These are phyloP conservation scores for Rosalia funebris DNA, from an alignment of 2,888 invertebrate species.

Conservation along the genomic window DNA sequence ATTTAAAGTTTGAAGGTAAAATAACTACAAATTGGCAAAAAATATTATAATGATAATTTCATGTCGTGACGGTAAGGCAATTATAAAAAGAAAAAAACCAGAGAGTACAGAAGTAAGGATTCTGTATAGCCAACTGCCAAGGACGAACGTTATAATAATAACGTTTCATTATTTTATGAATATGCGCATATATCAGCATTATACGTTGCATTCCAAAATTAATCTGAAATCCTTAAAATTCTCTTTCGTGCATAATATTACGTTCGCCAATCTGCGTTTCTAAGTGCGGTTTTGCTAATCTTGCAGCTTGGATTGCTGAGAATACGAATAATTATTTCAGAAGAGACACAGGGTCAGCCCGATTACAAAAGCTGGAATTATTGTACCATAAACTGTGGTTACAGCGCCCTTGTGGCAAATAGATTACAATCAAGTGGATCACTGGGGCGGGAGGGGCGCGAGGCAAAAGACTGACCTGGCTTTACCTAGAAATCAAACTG, in stretches of 20 bases:
- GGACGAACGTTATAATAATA: neutral
- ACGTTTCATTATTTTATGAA: neutral
- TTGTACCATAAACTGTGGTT: conserved; percentile 6
- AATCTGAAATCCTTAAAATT: no score
- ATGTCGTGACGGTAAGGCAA: neutral
- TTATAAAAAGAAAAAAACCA: neutral
- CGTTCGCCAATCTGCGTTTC: no score
- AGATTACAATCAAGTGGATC: conserved; percentile 1
- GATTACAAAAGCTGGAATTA: neutral
- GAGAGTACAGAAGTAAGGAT: neutral
- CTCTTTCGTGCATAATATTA: no score
- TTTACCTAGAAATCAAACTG: conserved; percentile 8
- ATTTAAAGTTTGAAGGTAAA: neutral
- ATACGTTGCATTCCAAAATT: no score
- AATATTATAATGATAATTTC: neutral
- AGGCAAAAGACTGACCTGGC: conserved; percentile 6
- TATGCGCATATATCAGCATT: neutral
- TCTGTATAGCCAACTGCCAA: neutral
- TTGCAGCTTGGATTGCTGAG: no score
- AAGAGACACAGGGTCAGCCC: neutral
- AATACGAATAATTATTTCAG: neutral
- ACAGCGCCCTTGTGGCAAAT: neutral
- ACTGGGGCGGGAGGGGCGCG: no score
- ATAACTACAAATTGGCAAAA: neutral
- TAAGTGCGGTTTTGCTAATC: no score